Conservation (phyloP, 2,113 vertebrate genomes). For the Rhinoptilus africanus region DNA sequence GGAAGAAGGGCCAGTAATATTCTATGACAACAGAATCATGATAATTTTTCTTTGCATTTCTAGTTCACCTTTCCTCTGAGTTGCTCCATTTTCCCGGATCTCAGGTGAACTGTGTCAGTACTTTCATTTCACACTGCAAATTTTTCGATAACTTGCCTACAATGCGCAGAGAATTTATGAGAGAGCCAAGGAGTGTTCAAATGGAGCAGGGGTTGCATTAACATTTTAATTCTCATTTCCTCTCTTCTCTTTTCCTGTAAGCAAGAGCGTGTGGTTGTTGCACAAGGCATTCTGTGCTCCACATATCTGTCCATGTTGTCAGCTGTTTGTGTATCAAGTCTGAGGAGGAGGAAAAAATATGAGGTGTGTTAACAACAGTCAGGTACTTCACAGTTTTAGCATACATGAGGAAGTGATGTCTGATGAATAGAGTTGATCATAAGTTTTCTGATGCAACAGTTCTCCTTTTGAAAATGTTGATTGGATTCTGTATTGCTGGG, state of each 20-base stretch:
- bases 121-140: neutral
- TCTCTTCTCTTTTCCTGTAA: constrained; percentile 4
- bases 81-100: neutral
- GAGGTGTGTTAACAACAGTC: neutral
- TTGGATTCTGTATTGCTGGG: constrained; percentile 34
- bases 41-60: neutral
- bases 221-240: neutral
- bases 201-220: neutral
- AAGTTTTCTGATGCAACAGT: constrained; percentile 39
- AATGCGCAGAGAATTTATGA: neutral
- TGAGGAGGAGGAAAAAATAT: constrained; percentile 44
- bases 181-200: neutral
- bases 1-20: neutral
- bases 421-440: neutral
- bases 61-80: neutral
- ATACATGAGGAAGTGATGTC: neutral
- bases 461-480: neutral
- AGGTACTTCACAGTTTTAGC: neutral
- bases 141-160: neutral
- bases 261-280: neutral
- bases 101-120: neutral
- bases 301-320: constrained; percentile 30
- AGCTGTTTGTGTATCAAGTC: constrained; percentile 21
- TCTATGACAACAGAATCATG: neutral
- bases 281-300: constrained; percentile 8